Conservation (phyloP, 1,140 invertebrate species). For the Neocloeon triangulifer region DNA sequence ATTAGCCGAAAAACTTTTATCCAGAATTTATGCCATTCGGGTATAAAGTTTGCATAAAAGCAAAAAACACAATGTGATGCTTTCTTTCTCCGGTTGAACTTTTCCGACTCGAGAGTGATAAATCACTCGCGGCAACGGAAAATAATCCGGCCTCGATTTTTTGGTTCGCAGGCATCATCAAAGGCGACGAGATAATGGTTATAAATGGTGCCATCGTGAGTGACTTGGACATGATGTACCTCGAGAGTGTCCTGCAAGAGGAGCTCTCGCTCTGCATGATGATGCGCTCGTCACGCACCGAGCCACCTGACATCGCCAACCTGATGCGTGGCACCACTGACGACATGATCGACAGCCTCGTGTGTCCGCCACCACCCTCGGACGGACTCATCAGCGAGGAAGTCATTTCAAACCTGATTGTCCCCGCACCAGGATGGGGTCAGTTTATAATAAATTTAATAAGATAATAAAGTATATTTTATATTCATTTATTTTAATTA, state of each 20-base stretch:
- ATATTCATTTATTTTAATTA: too few relatives aligned
- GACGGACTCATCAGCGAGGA: slow-evolving; percentile 86
- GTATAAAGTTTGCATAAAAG: too few relatives aligned
- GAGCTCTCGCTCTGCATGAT: slow-evolving; percentile 90
- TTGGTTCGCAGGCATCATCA: slow-evolving; percentile 61
- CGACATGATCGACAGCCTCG: slow-evolving; percentile 84
- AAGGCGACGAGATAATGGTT: slow-evolving; percentile 95
- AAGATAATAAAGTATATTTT: too few relatives aligned
- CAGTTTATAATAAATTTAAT: too few relatives aligned
- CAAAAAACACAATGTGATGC: too few relatives aligned
- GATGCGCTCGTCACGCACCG: slow-evolving; percentile 87
- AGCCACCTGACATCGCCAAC: slow-evolving; percentile 68
- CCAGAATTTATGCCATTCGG: too few relatives aligned
- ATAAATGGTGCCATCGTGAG: slow-evolving; percentile 95
- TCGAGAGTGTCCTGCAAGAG: slow-evolving; percentile 86
- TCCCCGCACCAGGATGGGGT: slow-evolving; percentile 84
- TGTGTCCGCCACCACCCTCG: slow-evolving; percentile 84
- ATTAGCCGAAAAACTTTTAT: too few relatives aligned
- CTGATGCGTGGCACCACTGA: slow-evolving; percentile 58
- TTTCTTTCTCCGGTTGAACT: too few relatives aligned
- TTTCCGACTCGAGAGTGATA: too few relatives aligned
- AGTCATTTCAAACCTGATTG: slow-evolving; percentile 86
- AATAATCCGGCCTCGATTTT: too few relatives aligned
- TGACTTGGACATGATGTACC: slow-evolving; percentile 98
- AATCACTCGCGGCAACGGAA: too few relatives aligned